A percentile compares a stretch with the other conserved stretches of the same genome.
phyloP scores from a whole-genome alignment of 1,140 invertebrate genomes.

The Hyphantria cunea region DNA sequence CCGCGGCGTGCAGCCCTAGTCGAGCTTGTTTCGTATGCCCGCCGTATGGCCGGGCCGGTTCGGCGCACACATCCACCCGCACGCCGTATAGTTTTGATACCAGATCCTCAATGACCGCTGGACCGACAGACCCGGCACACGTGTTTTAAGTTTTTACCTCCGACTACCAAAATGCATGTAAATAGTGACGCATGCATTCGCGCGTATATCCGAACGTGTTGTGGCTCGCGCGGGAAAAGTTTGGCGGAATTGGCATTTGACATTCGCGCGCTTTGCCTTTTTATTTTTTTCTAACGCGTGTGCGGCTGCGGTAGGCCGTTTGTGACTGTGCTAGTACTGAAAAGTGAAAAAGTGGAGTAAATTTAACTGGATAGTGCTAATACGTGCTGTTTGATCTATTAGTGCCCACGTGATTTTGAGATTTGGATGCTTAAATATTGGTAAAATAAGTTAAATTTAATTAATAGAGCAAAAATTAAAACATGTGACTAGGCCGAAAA shows the following conservation, averaged over 20 bases:
- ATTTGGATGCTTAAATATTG: conserved; percentile 19
- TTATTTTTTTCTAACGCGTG: conserved; percentile 44
- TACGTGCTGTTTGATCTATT: conserved; percentile 17
- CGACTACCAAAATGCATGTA: conserved; percentile 67
- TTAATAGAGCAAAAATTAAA: background rate
- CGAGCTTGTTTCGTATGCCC: conserved; percentile 73
- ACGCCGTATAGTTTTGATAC: conserved; percentile 75
- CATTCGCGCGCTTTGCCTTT: conserved; percentile 42
- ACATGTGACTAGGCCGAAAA: conserved; percentile 3
- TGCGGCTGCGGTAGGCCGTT: conserved; percentile 26
- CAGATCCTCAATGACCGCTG: conserved; percentile 80
- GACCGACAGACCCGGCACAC: conserved; percentile 77
- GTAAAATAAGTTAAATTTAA: conserved; percentile 1
- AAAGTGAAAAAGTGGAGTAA: conserved; percentile 26
- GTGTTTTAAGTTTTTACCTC: conserved; percentile 52
- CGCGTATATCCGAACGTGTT: conserved; percentile 56
- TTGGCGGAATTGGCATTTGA: conserved; percentile 59
- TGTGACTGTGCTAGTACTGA: conserved; percentile 42
- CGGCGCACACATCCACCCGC: conserved; percentile 68
- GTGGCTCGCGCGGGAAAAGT: conserved; percentile 61
- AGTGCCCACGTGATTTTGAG: conserved; percentile 17
- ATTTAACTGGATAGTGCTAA: conserved; percentile 6
- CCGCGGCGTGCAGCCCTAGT: conserved; percentile 19
- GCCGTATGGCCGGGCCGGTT: conserved; percentile 67
- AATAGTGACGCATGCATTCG: conserved; percentile 54